Base-by-base conservation (phyloP, 2,113 vertebrate species). In the Lepisosteus oculatus region DNA sequence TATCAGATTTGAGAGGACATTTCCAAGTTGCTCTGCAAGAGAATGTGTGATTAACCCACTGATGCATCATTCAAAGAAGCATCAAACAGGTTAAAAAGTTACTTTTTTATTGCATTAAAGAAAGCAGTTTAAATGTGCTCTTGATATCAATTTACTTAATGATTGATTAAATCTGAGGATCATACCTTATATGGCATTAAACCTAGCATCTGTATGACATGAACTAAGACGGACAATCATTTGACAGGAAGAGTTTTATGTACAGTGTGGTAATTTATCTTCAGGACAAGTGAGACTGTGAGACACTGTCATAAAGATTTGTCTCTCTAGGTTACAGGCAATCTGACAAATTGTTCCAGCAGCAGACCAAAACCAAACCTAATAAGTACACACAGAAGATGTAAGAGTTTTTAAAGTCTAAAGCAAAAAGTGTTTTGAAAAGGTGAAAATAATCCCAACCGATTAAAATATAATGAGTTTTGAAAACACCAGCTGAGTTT, bases 291-390 rank as follows among this genome's bases (percentile, higher is more conserved):
- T 59, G 57, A 13, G 14, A n/a, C 57, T 59, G 57, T 5, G n/a
- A 59, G 14, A 59, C 14, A 11, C 5, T 15, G 57, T 8, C n/a
- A 59, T 8, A 59, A 59, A 13, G 57, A 59, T 59, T 59, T 59
- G 57, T 59, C 57, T 59, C 57, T 59, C 5, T 59, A 59, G 57
- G 57, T 59, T 59, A 15, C 57, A 59, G 14, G 57, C 57, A 59
- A 59, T 59, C 14, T 59, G n/a, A 59, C 57, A 59, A 59, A 59
- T 8, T 59, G 6, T 4, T 59, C 3, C 3, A 59, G 57, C 12
- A 4, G 14, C 57, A 11, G 4, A 59, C 9, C 4, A 59, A 13
- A n/a, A 14, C 57, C n/a, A 15, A 59, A 3, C 57, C 14, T 59
- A 13, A 5, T 59, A 17, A 59, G 57, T 8, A 15, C 57, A 59